Evolutionary conservation across 2,113 vertebrate genomes (phyloP).

Genomic region (Eolophus roseicapilla): DNA sequence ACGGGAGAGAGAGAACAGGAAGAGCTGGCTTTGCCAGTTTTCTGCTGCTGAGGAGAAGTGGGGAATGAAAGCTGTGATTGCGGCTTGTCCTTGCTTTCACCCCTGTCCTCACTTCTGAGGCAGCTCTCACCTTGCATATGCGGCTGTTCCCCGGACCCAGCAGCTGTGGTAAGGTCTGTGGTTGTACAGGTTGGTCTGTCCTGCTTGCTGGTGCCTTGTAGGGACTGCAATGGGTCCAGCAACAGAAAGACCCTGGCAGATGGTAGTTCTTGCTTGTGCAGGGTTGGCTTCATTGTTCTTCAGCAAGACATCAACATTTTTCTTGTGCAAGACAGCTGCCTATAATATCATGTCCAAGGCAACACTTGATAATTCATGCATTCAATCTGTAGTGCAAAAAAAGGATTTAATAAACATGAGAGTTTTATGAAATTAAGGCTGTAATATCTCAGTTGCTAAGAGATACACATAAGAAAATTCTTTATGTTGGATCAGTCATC

Average conservation of each 20-base stretch:
- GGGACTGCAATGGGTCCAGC: not conserved
- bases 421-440: not conserved
- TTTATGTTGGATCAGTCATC: not conserved
- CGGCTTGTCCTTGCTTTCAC: constrained; percentile 40
- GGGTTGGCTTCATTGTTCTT: not conserved
- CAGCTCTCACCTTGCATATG: not conserved
- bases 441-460: not conserved
- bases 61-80: constrained; percentile 8
- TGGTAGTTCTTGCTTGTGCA: not conserved
- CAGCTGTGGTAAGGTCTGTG: not conserved
- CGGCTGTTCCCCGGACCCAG: not conserved
- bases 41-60: constrained; percentile 18
- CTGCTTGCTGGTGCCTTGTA: not conserved
- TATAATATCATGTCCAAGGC: not conserved
- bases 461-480: not conserved
- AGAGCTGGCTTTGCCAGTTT: constrained; percentile 28
- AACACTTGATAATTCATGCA: not conserved
- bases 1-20: not conserved
- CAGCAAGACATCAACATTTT: not conserved
- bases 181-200: not conserved
- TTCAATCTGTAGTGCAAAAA: not conserved
- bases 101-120: not conserved
- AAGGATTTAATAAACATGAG: not conserved
- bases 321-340: not conserved
- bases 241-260: not conserved